Base-by-base conservation (phyloP, 2,797 vertebrate species). In the Malurus leucopterus region DNA sequence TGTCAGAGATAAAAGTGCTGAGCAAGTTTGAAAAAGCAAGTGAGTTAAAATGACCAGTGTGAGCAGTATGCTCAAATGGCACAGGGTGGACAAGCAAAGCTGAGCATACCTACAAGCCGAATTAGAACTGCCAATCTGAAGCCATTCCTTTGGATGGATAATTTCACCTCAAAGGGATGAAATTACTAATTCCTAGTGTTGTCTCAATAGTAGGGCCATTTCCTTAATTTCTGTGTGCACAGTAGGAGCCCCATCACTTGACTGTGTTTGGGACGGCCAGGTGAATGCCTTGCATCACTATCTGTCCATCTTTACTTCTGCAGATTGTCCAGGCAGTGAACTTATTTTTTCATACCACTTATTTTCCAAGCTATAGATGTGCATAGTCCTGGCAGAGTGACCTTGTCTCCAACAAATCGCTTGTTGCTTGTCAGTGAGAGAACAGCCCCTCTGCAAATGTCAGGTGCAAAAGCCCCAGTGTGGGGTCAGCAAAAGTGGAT, bases 341-440 rank as follows among this genome's bases (percentile, higher is more conserved):
- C 7, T 6, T 84, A 19, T 27, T 72, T 79, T 86, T n/a, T 69
- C 16, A 44, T 26, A 38, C 21, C 6, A 36, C 40, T 73, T 68
- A 27, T 54, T 77, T 85, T 58, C 43, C 58, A 64, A 68, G 29
- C 8, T 43, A 62, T 43, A 68, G n/a, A 54, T 22, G 5, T 78
- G 26, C 36, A 46, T 24, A 32, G 51, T 36, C 21, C 32, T n/a
- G 4, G 46, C 15, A 88, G 30, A 65, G 8, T 0, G 0, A 32
- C 51, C 14, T 30, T 0, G 0, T 47, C 43, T 75, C 43, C 84
- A 61, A 61, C 44, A 59, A 89, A 76, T 67, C 23, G 46, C 44
- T 77, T 19, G 50, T 29, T 0, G 0, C 32, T n/a, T 16, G 13
- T 61, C 50, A 83, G 13, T 0, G 0, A 71, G n/a, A 73, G 34